Evolutionary conservation across 2,797 vertebrate genomes (phyloP).

Genomic region (Phoebastria nigripes): DNA sequence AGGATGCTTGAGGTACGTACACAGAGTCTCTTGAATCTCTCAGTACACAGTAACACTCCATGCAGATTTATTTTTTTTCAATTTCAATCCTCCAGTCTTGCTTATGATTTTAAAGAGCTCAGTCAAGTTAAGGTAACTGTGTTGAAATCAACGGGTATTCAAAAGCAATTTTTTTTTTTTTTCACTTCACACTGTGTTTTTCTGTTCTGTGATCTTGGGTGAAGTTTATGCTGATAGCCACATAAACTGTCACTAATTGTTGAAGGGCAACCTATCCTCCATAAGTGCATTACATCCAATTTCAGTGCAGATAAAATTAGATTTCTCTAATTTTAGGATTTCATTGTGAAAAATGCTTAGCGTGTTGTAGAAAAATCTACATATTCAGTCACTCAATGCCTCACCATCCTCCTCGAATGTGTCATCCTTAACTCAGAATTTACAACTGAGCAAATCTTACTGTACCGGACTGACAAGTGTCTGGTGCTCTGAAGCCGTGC

Average conservation of each 20-base stretch:
- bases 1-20: not conserved
- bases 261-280: not conserved
- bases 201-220: not conserved
- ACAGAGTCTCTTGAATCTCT: too few relatives aligned
- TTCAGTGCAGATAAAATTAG: rapidly evolving
- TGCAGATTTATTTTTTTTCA: not conserved
- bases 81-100: not conserved
- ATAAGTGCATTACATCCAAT: too few relatives aligned
- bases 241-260: not conserved
- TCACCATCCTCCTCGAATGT: not conserved
- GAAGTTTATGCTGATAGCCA: not conserved
- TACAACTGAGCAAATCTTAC: not conserved
- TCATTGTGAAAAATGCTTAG: rapidly evolving
- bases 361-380: rapidly evolving
- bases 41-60: not conserved
- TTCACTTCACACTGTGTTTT: not conserved
- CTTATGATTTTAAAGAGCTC: not conserved
- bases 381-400: rapidly evolving
- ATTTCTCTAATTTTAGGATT: rapidly evolving
- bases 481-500: not conserved
- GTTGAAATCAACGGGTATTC: not conserved
- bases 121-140: not conserved
- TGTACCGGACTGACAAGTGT: rapidly evolving
- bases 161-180: not conserved
- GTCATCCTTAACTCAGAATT: not conserved